Conservation (phyloP, 2,888 invertebrate species). For the Hydraecia micacea region DNA sequence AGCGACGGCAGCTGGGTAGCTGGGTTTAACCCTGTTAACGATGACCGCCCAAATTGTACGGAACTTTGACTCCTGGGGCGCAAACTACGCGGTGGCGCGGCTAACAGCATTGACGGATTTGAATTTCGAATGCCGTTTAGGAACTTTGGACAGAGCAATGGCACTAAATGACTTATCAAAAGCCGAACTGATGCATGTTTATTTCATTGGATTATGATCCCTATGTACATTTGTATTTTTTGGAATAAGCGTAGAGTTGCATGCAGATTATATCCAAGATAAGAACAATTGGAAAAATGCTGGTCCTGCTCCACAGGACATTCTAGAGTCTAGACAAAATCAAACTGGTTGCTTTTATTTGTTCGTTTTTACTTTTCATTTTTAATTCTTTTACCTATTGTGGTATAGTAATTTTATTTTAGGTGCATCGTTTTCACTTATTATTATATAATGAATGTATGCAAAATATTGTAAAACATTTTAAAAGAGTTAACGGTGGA, state of each 20-base stretch:
- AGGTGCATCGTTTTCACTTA: no score
- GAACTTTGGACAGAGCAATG: slow-evolving; percentile 5
- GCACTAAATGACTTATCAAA: neutral
- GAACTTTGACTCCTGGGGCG: slow-evolving; percentile 34
- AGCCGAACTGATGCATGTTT: neutral
- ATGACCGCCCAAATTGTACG: slow-evolving; percentile 44
- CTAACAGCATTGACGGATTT: slow-evolving; percentile 3
- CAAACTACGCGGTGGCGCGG: slow-evolving; percentile 22
- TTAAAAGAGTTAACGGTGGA: no score
- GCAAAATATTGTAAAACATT: no score
- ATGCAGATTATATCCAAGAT: no score
- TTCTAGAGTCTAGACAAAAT: no score
- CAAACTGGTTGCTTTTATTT: no score
- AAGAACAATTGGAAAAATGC: no score
- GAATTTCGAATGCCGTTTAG: slow-evolving; percentile 11
- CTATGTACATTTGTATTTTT: neutral
- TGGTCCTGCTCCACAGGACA: no score
- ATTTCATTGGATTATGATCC: neutral
- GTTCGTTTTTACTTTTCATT: no score
- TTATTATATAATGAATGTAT: no score
- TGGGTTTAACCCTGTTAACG: slow-evolving; percentile 60
- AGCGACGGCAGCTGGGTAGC: slow-evolving; percentile 42
- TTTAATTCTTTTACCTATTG: no score
- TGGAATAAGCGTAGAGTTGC: neutral
- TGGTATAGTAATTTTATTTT: no score